Conservation (phyloP, 2,113 vertebrate genomes). For the Athene noctua region DNA sequence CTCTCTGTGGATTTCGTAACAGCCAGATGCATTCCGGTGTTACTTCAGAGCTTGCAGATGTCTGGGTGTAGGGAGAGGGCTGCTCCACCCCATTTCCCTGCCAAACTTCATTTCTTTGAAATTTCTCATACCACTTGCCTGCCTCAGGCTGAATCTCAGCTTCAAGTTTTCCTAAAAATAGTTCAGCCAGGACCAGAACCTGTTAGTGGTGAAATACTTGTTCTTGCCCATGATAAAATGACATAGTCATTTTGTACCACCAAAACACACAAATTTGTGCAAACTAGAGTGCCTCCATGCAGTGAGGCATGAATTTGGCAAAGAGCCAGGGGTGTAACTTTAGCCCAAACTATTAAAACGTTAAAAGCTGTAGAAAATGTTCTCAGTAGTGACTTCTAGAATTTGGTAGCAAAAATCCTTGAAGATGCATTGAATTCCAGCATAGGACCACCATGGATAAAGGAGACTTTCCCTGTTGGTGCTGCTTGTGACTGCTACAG, state of each 20-base stretch:
- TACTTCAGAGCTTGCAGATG: background rate
- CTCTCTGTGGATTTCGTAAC: background rate
- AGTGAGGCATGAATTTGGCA: background rate
- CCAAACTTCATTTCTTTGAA: background rate
- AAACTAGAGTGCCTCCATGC: background rate
- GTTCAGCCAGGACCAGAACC: background rate
- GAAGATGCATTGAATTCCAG: background rate
- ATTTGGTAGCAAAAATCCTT: background rate
- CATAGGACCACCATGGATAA: background rate
- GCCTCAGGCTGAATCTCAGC: background rate
- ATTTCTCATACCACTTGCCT: background rate
- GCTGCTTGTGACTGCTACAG: background rate
- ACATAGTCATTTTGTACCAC: fast-evolving
- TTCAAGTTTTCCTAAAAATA: background rate
- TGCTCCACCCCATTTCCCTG: background rate
- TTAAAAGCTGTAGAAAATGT: background rate
- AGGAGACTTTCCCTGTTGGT: background rate
- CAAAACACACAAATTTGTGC: background rate
- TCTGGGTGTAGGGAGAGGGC: background rate
- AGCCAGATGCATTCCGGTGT: background rate
- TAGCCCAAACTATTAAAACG: background rate
- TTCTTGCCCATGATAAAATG: background rate
- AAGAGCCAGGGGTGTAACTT: background rate
- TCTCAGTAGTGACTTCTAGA: background rate
- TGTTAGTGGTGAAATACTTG: background rate